Evolutionary conservation across 2,888 invertebrate genomes (phyloP).

Genomic region (Eupsilia transversa): DNA sequence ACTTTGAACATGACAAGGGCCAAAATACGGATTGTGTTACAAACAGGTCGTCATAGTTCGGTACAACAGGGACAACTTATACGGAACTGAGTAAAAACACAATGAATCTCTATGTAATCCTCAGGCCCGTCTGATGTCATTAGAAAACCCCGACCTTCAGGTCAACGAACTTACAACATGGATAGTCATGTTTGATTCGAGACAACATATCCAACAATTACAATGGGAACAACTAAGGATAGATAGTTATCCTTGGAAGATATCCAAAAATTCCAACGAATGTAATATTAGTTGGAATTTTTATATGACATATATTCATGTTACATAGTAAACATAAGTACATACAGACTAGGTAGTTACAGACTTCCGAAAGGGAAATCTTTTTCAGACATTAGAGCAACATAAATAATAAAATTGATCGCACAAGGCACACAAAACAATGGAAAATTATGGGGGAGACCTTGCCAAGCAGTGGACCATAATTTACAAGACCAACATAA

Average conservation of each 20-base stretch:
- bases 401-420: not conserved
- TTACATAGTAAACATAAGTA: not conserved
- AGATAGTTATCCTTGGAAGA: not conserved
- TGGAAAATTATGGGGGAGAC: no score
- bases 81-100: constrained; percentile 12
- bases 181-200: not conserved
- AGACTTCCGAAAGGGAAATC: not conserved
- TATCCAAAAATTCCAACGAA: not conserved
- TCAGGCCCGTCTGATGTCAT: not conserved
- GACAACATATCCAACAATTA: not conserved
- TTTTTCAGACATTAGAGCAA: no score
- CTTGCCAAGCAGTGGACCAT: no score
- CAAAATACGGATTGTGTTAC: not conserved
- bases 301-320: not conserved
- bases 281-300: no score
- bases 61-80: not conserved
- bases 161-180: constrained; percentile 5
- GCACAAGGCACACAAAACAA: no score
- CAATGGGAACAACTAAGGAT: not conserved
- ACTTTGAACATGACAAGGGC: not conserved
- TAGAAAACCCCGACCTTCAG: constrained; percentile 2
- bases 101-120: constrained; percentile 4
- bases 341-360: not conserved
- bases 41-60: constrained; percentile 1
- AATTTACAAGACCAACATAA: not conserved